phyloP scores from a whole-genome alignment of 2,797 vertebrate species.

The Spinus pinus region DNA sequence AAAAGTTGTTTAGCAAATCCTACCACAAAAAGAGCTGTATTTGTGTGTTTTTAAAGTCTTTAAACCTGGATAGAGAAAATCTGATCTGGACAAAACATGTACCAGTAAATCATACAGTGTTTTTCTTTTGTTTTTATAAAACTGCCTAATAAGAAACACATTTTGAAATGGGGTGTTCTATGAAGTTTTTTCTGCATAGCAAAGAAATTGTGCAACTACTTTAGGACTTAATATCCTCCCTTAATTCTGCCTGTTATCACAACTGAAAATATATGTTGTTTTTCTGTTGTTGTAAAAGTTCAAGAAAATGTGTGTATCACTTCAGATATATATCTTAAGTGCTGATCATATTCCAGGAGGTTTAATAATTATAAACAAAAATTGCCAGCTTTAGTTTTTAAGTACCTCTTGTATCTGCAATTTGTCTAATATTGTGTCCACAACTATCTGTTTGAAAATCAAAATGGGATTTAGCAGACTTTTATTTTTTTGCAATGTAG shows the following conservation, averaged over 20 bases:
- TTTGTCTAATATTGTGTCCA: not conserved
- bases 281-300: not conserved
- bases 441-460: not conserved
- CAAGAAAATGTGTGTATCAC: not conserved
- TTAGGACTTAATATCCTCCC: not conserved
- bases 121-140: constrained; percentile 19
- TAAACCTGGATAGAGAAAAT: not conserved
- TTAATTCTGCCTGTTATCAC: not conserved
- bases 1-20: not conserved
- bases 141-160: constrained; percentile 25
- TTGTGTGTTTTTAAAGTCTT: not conserved
- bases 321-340: not conserved
- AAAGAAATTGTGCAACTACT: constrained; percentile 11
- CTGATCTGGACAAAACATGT: not conserved
- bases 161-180: not conserved
- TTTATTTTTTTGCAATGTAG: not conserved
- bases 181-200: not conserved
- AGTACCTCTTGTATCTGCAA: not conserved
- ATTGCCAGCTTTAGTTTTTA: not conserved
- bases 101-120: not conserved
- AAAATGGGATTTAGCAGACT: not conserved
- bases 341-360: not conserved
- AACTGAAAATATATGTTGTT: not conserved
- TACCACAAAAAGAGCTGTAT: not conserved
- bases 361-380: not conserved